phyloP scores from a whole-genome alignment of 2,113 vertebrate genomes.

The Nasalis larvatus region DNA sequence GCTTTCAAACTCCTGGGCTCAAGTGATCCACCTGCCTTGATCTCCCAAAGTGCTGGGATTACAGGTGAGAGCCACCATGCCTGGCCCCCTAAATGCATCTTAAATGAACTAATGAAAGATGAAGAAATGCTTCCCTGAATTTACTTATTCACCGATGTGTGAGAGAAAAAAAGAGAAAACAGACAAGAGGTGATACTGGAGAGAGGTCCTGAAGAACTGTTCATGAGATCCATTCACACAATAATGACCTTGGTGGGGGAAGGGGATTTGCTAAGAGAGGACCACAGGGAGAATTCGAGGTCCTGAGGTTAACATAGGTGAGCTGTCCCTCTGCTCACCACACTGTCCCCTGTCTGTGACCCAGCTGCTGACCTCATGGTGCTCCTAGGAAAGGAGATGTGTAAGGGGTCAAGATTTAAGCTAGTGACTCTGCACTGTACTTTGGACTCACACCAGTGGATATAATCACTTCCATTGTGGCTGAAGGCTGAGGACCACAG shows the following conservation, averaged over 20 bases:
- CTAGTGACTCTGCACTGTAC: not conserved
- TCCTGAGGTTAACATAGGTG: not conserved
- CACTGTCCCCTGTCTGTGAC: not conserved
- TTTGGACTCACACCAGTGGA: not conserved
- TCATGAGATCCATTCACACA: not conserved
- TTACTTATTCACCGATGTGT: not conserved
- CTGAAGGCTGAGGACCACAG: not conserved
- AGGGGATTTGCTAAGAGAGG: not conserved
- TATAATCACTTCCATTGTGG: not conserved
- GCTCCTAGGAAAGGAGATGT: not conserved
- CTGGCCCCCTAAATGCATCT: not conserved
- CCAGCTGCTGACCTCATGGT: not conserved
- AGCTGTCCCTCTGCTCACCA: not conserved
- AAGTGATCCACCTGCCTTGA: too few relatives aligned
- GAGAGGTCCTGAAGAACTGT: too few relatives aligned
- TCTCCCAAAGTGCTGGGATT: too few relatives aligned
- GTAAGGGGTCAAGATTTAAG: not conserved
- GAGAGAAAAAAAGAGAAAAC: not conserved
- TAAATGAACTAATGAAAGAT: not conserved
- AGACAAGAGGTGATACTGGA: not conserved
- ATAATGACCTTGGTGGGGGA: too few relatives aligned
- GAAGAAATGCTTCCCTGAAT: not conserved
- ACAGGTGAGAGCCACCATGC: too few relatives aligned
- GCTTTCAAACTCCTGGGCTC: too few relatives aligned
- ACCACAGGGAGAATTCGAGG: rapidly evolving